Evolutionary conservation across 2,113 vertebrate species (phyloP), one percentile per base, ranked within the genome.

Genomic region (Ictidomys tridecemlineatus): DNA sequence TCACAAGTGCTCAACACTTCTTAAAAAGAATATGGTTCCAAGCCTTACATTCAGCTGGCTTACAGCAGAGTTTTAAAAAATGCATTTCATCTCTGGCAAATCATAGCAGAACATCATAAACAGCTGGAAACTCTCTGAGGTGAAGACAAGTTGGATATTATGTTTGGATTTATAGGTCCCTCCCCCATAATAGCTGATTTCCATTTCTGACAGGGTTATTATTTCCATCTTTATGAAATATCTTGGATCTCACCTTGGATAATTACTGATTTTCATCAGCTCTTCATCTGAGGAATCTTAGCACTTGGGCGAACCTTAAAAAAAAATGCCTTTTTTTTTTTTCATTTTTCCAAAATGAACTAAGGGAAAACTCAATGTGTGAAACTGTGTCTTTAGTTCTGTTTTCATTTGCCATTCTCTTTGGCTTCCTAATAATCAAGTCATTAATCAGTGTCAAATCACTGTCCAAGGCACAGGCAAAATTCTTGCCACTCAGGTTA

Each of bases 41-140:
- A 96, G 96, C 9, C 73, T 86, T 97, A 88, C 3, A 0, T 93
- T 96, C 79, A 90, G 94, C 92, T 97, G 93, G 93, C 82, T 45
- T 95, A 80, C 39, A 97, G 76, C 30, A 85, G 77, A 76, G 24
- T 82, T 89, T 69, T 72, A 34, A 67, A 94, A 95, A 88, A 94
- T 73, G 56, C 37, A 93, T 93, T 93, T 97, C 48, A 93, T 95
- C 80, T 96, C 93, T 95, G 97, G 95, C 89, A 95, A 94, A 97
- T 96, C 93, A 94, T 42, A 91, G 94, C 89, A 97, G 67, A 97
- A 97, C 0, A 14, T 97, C 95, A 98, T 93, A 93, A 93, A 95
- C 97, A 97, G 98, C 97, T 98, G 97, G 97, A 98, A 98, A 96
- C 95, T 97, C 97, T 98, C 86, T 85, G 84, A 98, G 96, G 97